Evolutionary conservation across 2,797 vertebrate genomes (phyloP).

Genomic region (Nannoperca australis): DNA sequence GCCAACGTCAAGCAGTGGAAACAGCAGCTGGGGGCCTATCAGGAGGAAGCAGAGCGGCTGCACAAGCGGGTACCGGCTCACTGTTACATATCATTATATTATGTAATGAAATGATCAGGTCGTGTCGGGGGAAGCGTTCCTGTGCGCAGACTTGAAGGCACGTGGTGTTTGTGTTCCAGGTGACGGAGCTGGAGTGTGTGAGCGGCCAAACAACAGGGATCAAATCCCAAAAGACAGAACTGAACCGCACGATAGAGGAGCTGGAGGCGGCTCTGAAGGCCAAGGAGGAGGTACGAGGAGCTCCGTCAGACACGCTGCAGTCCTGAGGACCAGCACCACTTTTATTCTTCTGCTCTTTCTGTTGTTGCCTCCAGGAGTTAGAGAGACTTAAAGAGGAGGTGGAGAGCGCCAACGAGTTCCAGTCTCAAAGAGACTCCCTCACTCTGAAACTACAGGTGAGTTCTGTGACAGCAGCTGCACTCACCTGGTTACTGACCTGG

Average conservation of each 20-base stretch:
- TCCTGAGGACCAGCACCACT: no score
- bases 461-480: background rate
- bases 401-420: conserved; percentile 91
- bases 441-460: conserved; percentile 91
- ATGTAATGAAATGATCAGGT: fast-evolving
- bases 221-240: conserved; percentile 95
- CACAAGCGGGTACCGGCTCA: conserved; percentile 90
- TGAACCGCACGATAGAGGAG: conserved; percentile 97
- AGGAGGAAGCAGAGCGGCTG: conserved; percentile 96
- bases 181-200: conserved; percentile 97
- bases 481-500: no score
- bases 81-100: no score
- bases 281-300: conserved; percentile 93
- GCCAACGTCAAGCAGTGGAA: conserved; percentile 99
- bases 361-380: conserved; percentile 87
- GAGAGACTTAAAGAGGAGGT: conserved; percentile 94
- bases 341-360: background rate
- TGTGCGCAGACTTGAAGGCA: background rate
- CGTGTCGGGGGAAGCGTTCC: no score
- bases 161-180: conserved; percentile 77
- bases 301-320: fast-evolving
- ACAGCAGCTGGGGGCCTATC: conserved; percentile 95
- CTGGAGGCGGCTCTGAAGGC: conserved; percentile 90
- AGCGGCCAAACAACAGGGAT: conserved; percentile 94
- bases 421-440: conserved; percentile 90